Conservation (phyloP, 2,888 invertebrate genomes). For the Oligia latruncula region DNA sequence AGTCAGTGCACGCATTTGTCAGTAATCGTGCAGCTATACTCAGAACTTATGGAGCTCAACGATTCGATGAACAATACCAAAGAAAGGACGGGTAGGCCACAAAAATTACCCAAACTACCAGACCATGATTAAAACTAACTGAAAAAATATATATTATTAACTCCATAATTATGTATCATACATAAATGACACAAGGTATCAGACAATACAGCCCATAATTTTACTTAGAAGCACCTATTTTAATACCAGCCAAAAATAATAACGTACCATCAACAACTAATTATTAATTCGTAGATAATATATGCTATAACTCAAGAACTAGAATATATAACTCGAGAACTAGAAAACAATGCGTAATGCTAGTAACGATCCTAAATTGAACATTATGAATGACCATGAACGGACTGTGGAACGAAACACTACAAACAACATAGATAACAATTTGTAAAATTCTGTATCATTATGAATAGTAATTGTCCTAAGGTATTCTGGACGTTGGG, state of each 20-base stretch:
- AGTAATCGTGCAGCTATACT: no score
- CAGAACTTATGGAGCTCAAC: no score
- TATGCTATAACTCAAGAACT: background rate
- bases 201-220: constrained; percentile 4
- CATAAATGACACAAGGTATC: background rate
- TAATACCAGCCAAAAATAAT: constrained; percentile 17
- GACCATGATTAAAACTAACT: no score
- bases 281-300: constrained; percentile 1
- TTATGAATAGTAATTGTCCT: constrained; percentile 8
- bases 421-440: constrained; percentile 17
- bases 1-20: no score
- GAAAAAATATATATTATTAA: background rate
- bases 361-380: constrained; percentile 34
- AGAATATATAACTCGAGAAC: constrained; percentile 7
- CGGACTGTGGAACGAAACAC: background rate
- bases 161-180: no score
- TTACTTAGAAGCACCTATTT: background rate
- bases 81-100: no score
- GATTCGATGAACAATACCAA: no score
- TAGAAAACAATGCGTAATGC: constrained; percentile 29
- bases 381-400: constrained; percentile 31
- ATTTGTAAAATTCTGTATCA: constrained; percentile 41
- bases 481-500: constrained; percentile 18
- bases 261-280: background rate
- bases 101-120: no score